These are phyloP conservation scores for Hyphantria cunea DNA, from an alignment of 1,140 invertebrate genomes.

Conservation along the genomic window DNA sequence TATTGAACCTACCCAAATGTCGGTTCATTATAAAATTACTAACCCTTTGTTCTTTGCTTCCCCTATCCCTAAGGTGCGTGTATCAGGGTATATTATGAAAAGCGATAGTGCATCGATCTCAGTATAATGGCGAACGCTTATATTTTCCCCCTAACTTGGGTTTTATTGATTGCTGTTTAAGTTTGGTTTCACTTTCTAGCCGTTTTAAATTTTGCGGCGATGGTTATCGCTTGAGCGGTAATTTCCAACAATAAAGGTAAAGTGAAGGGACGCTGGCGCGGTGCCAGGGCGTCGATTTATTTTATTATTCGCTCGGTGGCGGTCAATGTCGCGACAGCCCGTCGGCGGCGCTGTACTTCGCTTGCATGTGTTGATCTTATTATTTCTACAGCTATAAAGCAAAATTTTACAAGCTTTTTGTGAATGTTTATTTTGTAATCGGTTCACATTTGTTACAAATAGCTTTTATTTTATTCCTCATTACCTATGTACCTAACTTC, in stretches of 20 bases:
- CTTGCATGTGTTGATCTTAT: constrained; percentile 61
- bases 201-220: constrained; percentile 30
- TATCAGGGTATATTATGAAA: constrained; percentile 39
- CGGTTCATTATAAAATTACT: constrained; percentile 14
- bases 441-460: constrained; percentile 6
- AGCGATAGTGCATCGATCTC: constrained; percentile 43
- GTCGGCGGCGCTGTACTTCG: constrained; percentile 48
- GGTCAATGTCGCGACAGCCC: constrained; percentile 75
- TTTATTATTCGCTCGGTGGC: constrained; percentile 74
- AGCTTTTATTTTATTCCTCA: too few relatives aligned
- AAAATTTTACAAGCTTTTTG: too few relatives aligned
- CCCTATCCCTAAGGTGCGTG: constrained; percentile 23
- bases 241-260: constrained; percentile 53
- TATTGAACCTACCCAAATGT: not conserved
- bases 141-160: constrained; percentile 5
- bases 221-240: constrained; percentile 35
- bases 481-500: too few relatives aligned
- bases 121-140: constrained; percentile 11
- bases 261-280: constrained; percentile 70
- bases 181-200: constrained; percentile 39
- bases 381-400: constrained; percentile 51
- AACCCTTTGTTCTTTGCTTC: constrained; percentile 33
- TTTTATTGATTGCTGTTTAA: constrained; percentile 36
- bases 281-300: constrained; percentile 69
- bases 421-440: constrained; percentile 7